These are phyloP conservation scores for Lissocephala sabroskyi DNA, from an alignment of 2,888 invertebrate genomes.

Conservation along the genomic window DNA sequence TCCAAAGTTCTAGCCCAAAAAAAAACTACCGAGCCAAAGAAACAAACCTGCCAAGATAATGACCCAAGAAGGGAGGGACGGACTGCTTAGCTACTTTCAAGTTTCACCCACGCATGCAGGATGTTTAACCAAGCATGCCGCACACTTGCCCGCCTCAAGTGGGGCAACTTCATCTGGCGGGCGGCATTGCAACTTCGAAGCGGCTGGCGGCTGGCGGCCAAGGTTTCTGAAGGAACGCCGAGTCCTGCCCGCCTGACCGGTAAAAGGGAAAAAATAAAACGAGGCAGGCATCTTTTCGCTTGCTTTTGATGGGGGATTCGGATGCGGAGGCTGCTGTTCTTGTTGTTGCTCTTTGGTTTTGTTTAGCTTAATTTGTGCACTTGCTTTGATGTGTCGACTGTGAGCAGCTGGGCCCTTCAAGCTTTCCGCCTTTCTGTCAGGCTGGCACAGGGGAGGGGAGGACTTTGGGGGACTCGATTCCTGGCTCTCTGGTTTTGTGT, in stretches of 20 bases:
- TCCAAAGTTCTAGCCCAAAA: no score
- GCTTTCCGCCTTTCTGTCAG: no score
- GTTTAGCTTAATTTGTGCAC: conserved; percentile 61
- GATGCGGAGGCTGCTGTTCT: conserved; percentile 6
- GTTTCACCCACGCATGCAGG: no score
- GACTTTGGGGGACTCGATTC: no score
- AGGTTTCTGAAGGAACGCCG: conserved; percentile 52
- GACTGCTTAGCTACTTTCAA: no score
- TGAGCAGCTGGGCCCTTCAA: neutral
- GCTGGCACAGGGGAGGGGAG: no score
- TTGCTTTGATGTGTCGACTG: conserved; percentile 54
- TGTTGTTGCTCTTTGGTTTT: conserved; percentile 45
- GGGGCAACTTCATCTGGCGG: conserved; percentile 16
- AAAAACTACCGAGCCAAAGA: no score
- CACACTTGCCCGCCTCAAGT: conserved; percentile 3
- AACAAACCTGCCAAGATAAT: no score
- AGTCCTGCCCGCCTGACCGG: conserved; percentile 17
- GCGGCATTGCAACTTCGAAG: conserved; percentile 1
- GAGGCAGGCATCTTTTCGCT: no score
- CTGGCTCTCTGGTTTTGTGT: no score
- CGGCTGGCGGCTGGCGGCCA: neutral
- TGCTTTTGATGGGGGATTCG: no score
- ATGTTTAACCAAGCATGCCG: conserved; percentile 13
- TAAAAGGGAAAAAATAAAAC: neutral
- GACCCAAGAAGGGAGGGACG: no score